Evolutionary conservation across 2,797 vertebrate species (phyloP).

Genomic region (Sebastes hopkinsi): DNA sequence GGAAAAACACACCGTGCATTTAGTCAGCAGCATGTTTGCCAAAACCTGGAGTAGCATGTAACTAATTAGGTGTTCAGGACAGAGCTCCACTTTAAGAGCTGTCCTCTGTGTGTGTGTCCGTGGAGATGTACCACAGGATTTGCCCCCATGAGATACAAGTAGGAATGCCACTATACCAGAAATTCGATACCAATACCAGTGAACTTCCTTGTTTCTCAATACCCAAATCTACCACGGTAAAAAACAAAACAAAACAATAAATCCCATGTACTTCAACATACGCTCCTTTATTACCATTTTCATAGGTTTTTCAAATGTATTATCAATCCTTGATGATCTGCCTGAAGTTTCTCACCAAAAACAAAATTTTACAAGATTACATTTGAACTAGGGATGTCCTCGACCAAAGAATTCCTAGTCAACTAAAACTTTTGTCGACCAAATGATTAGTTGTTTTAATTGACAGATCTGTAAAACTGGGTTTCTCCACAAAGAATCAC

Average conservation of each 20-base stretch:
- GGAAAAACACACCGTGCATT: constrained; percentile 28
- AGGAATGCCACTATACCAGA: too few species aligned
- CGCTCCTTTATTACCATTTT: not conserved
- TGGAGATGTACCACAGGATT: not conserved
- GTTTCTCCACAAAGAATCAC: too few species aligned
- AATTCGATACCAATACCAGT: not conserved
- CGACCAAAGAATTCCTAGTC: too few species aligned
- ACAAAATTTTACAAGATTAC: too few species aligned
- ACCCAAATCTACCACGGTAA: not conserved
- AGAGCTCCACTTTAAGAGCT: constrained; percentile 7
- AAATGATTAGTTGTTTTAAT: rapidly evolving
- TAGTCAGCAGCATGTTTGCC: constrained; percentile 1
- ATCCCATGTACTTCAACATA: not conserved
- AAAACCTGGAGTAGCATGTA: constrained; percentile 1
- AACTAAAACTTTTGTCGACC: too few species aligned
- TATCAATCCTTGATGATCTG: not conserved
- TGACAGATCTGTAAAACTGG: too few species aligned
- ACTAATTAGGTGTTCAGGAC: constrained; percentile 17
- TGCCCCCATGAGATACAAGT: not conserved
- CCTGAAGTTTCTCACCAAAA: too few species aligned
- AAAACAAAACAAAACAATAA: not conserved
- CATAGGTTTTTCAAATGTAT: not conserved
- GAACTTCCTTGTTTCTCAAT: not conserved
- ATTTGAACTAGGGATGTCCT: too few species aligned
- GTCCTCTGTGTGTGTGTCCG: not conserved